Evolutionary conservation across 2,113 vertebrate genomes (phyloP).

Genomic region (Lycocorax pyrrhopterus): DNA sequence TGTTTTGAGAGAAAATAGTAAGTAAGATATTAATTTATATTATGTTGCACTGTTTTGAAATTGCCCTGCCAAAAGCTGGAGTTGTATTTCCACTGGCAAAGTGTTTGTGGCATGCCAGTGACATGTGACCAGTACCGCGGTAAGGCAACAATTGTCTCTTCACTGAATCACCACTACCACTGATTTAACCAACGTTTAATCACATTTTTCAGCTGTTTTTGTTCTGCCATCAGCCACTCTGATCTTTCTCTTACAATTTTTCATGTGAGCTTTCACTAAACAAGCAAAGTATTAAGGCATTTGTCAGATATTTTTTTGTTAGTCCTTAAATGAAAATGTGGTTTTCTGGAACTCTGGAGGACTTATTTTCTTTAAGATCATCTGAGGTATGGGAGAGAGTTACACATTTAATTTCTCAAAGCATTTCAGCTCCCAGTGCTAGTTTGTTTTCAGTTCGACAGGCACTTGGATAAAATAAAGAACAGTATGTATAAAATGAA

Average conservation of each 20-base stretch:
- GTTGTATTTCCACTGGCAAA: not conserved
- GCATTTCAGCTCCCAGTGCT: not conserved
- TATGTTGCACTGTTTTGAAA: not conserved
- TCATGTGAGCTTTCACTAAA: not conserved
- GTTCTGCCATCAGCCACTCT: not conserved
- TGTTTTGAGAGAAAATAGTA: not conserved
- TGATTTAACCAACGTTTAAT: not conserved
- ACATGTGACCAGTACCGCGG: not conserved
- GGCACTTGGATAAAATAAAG: not conserved
- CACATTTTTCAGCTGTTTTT: not conserved
- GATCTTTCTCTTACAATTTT: not conserved
- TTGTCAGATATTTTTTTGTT: slow-evolving; percentile 11
- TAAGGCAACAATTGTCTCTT: not conserved
- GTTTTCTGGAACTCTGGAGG: not conserved
- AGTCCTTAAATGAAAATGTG: not conserved
- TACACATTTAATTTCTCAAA: not conserved
- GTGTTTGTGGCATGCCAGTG: not conserved
- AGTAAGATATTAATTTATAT: not conserved
- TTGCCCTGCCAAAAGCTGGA: slow-evolving; percentile 17
- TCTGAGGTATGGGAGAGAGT: not conserved
- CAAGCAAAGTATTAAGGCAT: not conserved
- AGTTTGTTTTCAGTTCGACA: not conserved
- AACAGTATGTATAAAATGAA: slow-evolving; percentile 21
- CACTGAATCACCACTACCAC: not conserved
- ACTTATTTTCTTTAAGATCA: not conserved